Evolutionary conservation across 2,797 vertebrate species (phyloP).

Genomic region (Macropodus opercularis): DNA sequence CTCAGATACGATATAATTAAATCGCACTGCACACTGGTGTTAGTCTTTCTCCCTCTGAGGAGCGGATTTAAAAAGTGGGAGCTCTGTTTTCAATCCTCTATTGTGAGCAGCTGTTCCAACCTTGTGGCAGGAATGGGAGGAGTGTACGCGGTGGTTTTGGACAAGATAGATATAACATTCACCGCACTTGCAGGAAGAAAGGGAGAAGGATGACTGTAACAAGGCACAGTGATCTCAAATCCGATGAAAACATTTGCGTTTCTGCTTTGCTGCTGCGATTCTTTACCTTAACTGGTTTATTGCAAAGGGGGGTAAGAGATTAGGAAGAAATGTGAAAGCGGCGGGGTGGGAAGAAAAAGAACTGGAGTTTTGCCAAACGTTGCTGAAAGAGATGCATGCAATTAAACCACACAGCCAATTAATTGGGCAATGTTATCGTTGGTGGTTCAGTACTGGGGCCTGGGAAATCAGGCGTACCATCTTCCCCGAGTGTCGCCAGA

Average conservation of each 20-base stretch:
- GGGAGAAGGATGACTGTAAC: conserved; percentile 49
- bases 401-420: conserved; percentile 74
- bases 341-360: conserved; percentile 16
- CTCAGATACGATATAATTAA: conserved; percentile 45
- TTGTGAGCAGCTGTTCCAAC: conserved; percentile 63
- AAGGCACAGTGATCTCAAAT: conserved; percentile 55
- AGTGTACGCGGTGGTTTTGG: conserved; percentile 43
- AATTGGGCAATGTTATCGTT: conserved; percentile 68
- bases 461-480: conserved; percentile 66
- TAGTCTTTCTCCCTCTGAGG: conserved; percentile 34
- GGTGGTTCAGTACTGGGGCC: conserved; percentile 71
- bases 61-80: conserved; percentile 49
- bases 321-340: conserved; percentile 47
- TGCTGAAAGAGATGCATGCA: conserved; percentile 63
- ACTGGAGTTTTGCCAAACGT: conserved; percentile 67
- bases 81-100: conserved; percentile 64
- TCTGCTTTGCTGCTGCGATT: conserved; percentile 67
- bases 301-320: conserved; percentile 57
- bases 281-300: conserved; percentile 58
- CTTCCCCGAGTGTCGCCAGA: conserved; percentile 50
- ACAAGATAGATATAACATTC: conserved; percentile 65
- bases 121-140: conserved; percentile 43
- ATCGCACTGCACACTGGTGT: conserved; percentile 7
- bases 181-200: conserved; percentile 51
- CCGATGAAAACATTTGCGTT: conserved; percentile 59